Evolutionary conservation across 2,888 invertebrate genomes (phyloP).

Genomic region (Torymus tubicola): DNA sequence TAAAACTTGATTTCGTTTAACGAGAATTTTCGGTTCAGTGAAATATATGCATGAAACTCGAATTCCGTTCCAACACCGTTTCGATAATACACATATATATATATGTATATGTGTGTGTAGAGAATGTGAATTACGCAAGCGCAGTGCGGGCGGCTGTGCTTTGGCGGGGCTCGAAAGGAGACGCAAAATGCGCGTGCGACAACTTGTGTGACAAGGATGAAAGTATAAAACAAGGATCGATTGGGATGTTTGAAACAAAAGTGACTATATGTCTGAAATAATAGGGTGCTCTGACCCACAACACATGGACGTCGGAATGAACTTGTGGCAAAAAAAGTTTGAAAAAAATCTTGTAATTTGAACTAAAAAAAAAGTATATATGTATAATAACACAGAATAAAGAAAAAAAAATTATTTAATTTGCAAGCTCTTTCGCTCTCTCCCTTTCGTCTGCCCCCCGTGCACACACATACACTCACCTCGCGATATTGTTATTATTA

Average conservation of each 20-base stretch:
- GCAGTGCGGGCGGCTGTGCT: constrained; percentile 56
- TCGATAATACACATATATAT: constrained; percentile 35
- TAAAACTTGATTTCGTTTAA: constrained; percentile 15
- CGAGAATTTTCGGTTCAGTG: constrained; percentile 30
- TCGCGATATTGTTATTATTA: constrained; percentile 53
- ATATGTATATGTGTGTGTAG: constrained; percentile 2
- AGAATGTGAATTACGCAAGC: constrained; percentile 20
- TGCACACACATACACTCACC: constrained; percentile 59
- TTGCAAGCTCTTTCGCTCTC: constrained; percentile 56
- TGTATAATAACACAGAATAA: background rate
- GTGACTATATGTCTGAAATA: constrained; percentile 56
- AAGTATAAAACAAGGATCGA: constrained; percentile 44
- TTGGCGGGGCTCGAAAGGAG: constrained; percentile 57
- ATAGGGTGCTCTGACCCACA: constrained; percentile 76
- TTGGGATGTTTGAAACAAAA: constrained; percentile 53
- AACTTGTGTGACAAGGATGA: constrained; percentile 43
- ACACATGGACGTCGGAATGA: constrained; percentile 74
- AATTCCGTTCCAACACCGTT: constrained; percentile 57
- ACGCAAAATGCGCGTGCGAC: constrained; percentile 48
- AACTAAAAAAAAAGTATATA: constrained; percentile 60
- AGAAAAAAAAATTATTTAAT: constrained; percentile 26
- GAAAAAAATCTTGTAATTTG: constrained; percentile 58
- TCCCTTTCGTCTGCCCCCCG: constrained; percentile 54
- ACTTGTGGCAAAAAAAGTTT: constrained; percentile 51
- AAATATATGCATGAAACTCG: background rate